Percentiles rank a stretch among this genome's conserved stretches.
Evolutionary conservation across 2,888 invertebrate genomes (phyloP).

Genomic region (Volucella inanis): DNA sequence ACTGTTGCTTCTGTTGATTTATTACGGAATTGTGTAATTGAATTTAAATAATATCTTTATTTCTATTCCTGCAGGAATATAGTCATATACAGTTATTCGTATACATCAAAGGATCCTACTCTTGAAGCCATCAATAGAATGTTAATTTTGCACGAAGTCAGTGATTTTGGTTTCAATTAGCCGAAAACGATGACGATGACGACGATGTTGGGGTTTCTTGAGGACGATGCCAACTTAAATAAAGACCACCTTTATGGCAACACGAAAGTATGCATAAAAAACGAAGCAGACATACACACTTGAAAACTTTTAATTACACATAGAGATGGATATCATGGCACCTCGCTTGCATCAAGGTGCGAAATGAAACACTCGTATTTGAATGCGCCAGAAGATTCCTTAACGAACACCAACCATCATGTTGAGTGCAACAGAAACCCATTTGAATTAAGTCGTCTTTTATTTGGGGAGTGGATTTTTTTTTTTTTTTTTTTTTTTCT

Average conservation of each 20-base stretch:
- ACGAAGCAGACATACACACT: not conserved
- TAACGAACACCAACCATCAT: not conserved
- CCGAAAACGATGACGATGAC: conserved; percentile 32
- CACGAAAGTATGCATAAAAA: conserved; percentile 28
- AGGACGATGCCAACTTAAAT: not conserved
- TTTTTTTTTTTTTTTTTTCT: not conserved
- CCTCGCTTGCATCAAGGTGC: not conserved
- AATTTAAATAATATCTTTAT: conserved; percentile 52
- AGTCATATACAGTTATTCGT: not conserved
- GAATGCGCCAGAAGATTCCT: conserved; percentile 12
- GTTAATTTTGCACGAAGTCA: conserved; percentile 49
- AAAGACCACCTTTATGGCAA: not conserved
- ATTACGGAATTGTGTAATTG: conserved; percentile 56
- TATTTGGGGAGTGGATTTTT: not conserved
- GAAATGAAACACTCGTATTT: not conserved
- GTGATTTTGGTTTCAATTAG: conserved; percentile 51
- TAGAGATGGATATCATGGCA: not conserved
- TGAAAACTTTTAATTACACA: conserved; percentile 23
- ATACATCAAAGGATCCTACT: not conserved
- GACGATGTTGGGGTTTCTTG: not conserved
- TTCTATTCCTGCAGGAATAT: no score
- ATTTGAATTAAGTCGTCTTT: conserved; percentile 28
- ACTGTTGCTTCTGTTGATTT: conserved; percentile 37
- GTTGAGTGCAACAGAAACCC: conserved; percentile 25
- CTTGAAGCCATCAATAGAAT: conserved; percentile 41